Conservation (phyloP, 2,797 vertebrate species). For the Rhynchotus rufescens region DNA sequence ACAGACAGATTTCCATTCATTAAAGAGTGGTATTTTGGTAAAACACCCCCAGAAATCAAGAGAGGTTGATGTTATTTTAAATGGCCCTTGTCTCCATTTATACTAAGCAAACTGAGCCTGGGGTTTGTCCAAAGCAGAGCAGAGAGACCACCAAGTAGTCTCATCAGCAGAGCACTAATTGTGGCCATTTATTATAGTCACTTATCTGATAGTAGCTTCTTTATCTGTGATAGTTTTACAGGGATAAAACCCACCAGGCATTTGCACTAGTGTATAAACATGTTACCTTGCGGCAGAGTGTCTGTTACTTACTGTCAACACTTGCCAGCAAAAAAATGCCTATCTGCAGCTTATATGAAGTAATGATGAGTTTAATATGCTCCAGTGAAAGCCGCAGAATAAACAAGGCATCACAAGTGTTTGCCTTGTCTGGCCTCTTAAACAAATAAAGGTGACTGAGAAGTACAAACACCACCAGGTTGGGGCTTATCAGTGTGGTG, state of each 20-base stretch:
- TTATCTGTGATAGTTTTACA: slow-evolving; percentile 88
- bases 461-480: slow-evolving; percentile 70
- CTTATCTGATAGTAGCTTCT: slow-evolving; percentile 90
- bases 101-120: slow-evolving; percentile 69
- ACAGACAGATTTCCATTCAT: slow-evolving; percentile 3
- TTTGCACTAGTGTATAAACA: slow-evolving; percentile 81
- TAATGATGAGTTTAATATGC: slow-evolving; percentile 88
- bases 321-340: slow-evolving; percentile 76
- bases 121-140: slow-evolving; percentile 76
- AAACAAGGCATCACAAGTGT: slow-evolving; percentile 89
- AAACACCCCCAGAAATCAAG: slow-evolving; percentile 26
- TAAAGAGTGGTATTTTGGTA: not conserved
- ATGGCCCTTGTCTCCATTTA: slow-evolving; percentile 54
- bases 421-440: slow-evolving; percentile 92
- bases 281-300: slow-evolving; percentile 81
- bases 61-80: slow-evolving; percentile 57
- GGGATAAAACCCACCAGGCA: slow-evolving; percentile 84
- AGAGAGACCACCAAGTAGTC: slow-evolving; percentile 86
- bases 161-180: slow-evolving; percentile 84
- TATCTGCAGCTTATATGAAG: slow-evolving; percentile 86
- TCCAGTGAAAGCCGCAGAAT: slow-evolving; percentile 87
- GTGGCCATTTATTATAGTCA: slow-evolving; percentile 87
- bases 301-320: slow-evolving; percentile 88
- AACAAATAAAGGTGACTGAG: slow-evolving; percentile 90
- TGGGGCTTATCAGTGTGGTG: slow-evolving; percentile 22